phyloP scores from a whole-genome alignment of 2,113 vertebrate species.

The Lutjanus erythropterus region DNA sequence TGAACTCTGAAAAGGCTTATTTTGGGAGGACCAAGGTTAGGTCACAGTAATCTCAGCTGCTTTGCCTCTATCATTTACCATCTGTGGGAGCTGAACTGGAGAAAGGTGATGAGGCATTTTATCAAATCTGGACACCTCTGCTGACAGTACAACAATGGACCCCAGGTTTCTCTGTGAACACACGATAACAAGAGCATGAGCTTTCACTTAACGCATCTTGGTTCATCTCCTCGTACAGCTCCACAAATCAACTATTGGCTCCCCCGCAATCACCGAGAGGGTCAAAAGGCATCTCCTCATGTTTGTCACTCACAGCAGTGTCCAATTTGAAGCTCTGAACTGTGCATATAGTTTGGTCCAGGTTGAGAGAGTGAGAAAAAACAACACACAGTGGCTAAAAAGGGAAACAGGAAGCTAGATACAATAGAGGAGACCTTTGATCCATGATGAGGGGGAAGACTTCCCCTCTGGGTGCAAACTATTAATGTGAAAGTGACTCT shows the following conservation, averaged over 20 bases:
- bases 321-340: constrained; percentile 48
- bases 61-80: constrained; percentile 38
- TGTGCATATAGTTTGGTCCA: constrained; percentile 29
- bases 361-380: constrained; percentile 80
- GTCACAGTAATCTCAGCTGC: constrained; percentile 43
- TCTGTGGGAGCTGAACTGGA: constrained; percentile 46
- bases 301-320: constrained; percentile 72
- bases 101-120: constrained; percentile 60
- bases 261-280: constrained; percentile 19
- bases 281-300: constrained; percentile 79
- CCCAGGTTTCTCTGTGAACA: constrained; percentile 63
- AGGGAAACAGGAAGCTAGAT: constrained; percentile 91
- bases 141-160: constrained; percentile 73
- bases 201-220: constrained; percentile 55
- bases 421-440: constrained; percentile 98
- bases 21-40: constrained; percentile 49
- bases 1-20: constrained; percentile 44
- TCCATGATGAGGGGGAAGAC: constrained; percentile 86
- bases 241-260: constrained; percentile 64
- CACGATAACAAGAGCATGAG: constrained; percentile 56
- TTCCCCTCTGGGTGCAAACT: constrained; percentile 84
- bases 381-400: constrained; percentile 84
- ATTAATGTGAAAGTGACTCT: constrained; percentile 90
- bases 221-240: constrained; percentile 40
- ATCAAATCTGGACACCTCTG: constrained; percentile 65